Conservation (phyloP, 1,140 invertebrate genomes). For the Magallana gigas region DNA sequence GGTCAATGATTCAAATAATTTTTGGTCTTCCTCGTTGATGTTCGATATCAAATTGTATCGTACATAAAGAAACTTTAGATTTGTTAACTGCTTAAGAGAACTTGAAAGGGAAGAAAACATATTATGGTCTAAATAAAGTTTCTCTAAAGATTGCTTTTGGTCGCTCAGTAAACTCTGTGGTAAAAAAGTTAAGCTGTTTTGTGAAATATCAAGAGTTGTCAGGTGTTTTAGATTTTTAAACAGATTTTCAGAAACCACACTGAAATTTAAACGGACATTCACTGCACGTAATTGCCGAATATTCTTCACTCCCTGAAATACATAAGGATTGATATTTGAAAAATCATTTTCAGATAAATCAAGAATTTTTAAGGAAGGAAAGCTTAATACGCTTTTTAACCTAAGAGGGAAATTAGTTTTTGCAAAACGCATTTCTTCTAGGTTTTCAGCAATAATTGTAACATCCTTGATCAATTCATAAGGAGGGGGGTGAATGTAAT, state of each 20-base stretch:
- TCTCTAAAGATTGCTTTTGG: not conserved
- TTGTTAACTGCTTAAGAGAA: not conserved
- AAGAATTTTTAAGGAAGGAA: not conserved
- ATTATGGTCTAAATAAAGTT: not conserved
- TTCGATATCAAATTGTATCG: not conserved
- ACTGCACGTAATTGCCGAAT: not conserved
- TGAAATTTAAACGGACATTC: not conserved
- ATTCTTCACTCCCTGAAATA: not conserved
- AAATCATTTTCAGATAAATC: not conserved
- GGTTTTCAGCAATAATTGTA: not conserved
- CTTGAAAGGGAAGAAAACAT: not conserved
- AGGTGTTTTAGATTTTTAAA: not conserved
- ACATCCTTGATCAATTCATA: not conserved
- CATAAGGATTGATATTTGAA: not conserved
- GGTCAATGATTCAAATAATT: not conserved
- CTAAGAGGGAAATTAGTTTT: not conserved
- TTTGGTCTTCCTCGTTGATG: not conserved
- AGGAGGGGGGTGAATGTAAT: not conserved
- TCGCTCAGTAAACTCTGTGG: not conserved
- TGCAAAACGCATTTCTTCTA: not conserved
- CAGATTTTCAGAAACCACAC: not conserved
- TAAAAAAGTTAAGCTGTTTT: not conserved
- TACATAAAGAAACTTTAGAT: not conserved
- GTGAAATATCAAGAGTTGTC: not conserved
- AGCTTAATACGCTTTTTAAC: not conserved